Evolutionary conservation across 2,888 invertebrate genomes (phyloP).

Genomic region (Melanchra persicariae): DNA sequence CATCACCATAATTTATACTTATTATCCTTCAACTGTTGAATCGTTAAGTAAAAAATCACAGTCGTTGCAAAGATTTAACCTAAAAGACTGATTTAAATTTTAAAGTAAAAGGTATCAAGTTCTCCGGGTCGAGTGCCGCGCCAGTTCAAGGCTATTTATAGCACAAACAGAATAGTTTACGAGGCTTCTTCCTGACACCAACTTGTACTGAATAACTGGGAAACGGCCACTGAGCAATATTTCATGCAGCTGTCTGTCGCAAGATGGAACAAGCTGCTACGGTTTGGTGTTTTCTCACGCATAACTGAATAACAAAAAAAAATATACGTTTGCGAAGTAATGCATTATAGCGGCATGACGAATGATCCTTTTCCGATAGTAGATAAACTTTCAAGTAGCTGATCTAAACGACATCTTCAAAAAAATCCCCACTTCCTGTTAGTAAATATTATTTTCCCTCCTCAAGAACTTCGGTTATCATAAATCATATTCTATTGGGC

Average conservation of each 20-base stretch:
- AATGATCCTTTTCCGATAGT: too few relatives aligned
- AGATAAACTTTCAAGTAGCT: neutral
- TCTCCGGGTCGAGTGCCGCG: neutral
- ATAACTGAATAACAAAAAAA: too few relatives aligned
- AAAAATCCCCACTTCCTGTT: neutral
- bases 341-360: neutral
- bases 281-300: neutral
- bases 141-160: constrained; percentile 24
- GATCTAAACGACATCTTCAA: neutral
- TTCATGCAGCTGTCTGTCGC: neutral
- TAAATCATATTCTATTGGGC: neutral
- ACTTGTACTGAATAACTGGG: neutral
- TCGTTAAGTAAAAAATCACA: constrained; percentile 14
- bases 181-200: constrained; percentile 10
- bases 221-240: constrained; percentile 14
- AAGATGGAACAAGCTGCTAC: neutral
- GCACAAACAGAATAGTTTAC: constrained; percentile 31
- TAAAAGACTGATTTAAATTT: constrained; percentile 11
- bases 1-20: neutral
- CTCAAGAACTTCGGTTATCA: neutral
- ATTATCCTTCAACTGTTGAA: neutral
- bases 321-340: too few relatives aligned
- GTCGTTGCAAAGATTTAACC: neutral
- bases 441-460: neutral
- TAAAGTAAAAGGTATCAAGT: constrained; percentile 14